phyloP scores from a whole-genome alignment of 2,888 invertebrate species.

The Timema podura region DNA sequence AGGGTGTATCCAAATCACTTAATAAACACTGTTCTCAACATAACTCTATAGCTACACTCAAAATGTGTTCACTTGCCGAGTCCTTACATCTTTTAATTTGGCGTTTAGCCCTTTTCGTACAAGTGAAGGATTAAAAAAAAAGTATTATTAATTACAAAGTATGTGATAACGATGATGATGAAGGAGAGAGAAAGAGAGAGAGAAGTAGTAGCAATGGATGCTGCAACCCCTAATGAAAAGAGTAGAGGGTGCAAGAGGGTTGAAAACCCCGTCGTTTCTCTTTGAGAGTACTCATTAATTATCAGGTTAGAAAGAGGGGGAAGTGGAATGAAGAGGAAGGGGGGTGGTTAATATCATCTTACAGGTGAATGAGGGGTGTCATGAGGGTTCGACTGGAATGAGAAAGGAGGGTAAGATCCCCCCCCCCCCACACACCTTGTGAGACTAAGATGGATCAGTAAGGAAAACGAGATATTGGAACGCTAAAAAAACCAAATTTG shows the following conservation, averaged over 20 bases:
- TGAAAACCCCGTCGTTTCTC: constrained; percentile 27
- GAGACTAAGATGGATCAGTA: constrained; percentile 15
- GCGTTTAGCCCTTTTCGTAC: too few relatives aligned
- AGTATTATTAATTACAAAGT: constrained; percentile 32
- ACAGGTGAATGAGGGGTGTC: constrained; percentile 25
- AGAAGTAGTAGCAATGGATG: constrained; percentile 21
- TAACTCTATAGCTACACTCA: too few relatives aligned
- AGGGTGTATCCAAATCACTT: too few relatives aligned
- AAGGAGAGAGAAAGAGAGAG: constrained; percentile 29
- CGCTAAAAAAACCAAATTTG: too few relatives aligned
- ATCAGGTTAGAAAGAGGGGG: constrained; percentile 21
- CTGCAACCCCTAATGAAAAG: constrained; percentile 11
- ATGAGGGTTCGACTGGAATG: too few relatives aligned
- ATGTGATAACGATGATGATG: constrained; percentile 31
- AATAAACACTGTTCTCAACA: too few relatives aligned
- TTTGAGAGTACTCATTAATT: constrained; percentile 32
- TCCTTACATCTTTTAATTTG: too few relatives aligned
- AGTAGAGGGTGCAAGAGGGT: constrained; percentile 18
- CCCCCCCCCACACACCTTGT: neutral
- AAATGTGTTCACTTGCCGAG: too few relatives aligned
- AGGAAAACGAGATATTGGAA: too few relatives aligned
- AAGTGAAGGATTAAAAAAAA: constrained; percentile 24
- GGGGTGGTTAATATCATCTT: constrained; percentile 29
- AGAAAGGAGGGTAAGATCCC: too few relatives aligned
- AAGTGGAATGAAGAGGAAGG: constrained; percentile 11